Evolutionary conservation across 2,888 invertebrate species (phyloP).

Genomic region (Aspidiotus rigidus): DNA sequence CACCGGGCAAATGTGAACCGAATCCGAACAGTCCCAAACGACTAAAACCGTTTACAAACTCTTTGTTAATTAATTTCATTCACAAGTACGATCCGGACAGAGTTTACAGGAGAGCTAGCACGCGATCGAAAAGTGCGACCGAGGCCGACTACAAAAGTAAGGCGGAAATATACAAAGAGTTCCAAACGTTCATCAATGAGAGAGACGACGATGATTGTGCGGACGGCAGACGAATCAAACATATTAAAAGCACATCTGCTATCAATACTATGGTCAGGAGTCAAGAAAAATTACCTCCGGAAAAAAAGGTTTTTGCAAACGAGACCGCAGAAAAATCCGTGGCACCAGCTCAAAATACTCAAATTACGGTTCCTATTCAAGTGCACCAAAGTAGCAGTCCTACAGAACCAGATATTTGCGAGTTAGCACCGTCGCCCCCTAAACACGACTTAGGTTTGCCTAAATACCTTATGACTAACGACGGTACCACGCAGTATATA

Average conservation of each 20-base stretch:
- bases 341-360: not conserved
- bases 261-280: not conserved
- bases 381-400: constrained; percentile 15
- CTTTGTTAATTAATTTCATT: constrained; percentile 36
- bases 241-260: constrained; percentile 9
- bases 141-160: constrained; percentile 12
- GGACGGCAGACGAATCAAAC: constrained; percentile 17
- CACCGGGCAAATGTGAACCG: constrained; percentile 9
- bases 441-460: constrained; percentile 10
- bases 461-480: constrained; percentile 15
- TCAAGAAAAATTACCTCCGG: not conserved
- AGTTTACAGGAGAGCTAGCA: not conserved
- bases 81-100: constrained; percentile 18
- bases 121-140: constrained; percentile 10
- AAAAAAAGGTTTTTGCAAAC: not conserved
- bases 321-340: not conserved
- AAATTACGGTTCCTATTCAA: constrained; percentile 27
- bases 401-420: not conserved
- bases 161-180: constrained; percentile 34
- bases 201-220: constrained; percentile 32
- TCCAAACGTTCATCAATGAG: constrained; percentile 34
- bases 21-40: constrained; percentile 36
- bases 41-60: constrained; percentile 37
- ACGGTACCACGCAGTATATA: constrained; percentile 20
- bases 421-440: not conserved